Percentiles rank a stretch among this genome's conserved stretches.
phyloP scores from a whole-genome alignment of 2,888 invertebrate species.

The Mesopsocus fuscifrons region DNA sequence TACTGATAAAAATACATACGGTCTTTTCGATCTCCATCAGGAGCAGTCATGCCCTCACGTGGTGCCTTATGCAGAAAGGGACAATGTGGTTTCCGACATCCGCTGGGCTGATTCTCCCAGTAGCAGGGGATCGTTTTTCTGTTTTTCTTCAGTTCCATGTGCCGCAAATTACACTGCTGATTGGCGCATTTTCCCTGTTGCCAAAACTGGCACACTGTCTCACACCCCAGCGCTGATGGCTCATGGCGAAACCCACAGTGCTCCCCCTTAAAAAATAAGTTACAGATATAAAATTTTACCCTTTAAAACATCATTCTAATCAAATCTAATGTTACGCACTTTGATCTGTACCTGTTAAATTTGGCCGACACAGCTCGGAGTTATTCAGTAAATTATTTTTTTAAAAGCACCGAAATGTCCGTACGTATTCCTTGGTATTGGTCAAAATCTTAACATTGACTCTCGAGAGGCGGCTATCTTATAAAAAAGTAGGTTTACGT shows the following conservation, averaged over 20 bases:
- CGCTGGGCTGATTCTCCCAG: slow-evolving; percentile 71
- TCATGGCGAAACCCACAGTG: slow-evolving; percentile 70
- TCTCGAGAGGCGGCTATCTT: no score
- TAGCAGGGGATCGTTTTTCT: slow-evolving; percentile 67
- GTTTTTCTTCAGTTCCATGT: slow-evolving; percentile 75
- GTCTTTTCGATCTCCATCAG: slow-evolving; percentile 16
- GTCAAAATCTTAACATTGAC: no score
- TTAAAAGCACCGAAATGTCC: no score
- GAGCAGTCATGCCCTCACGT: slow-evolving; percentile 16
- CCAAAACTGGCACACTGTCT: slow-evolving; percentile 66
- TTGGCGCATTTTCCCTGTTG: slow-evolving; percentile 62
- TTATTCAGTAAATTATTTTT: no score
- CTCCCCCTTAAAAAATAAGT: slow-evolving; percentile 39
- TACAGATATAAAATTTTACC: slow-evolving; percentile 9
- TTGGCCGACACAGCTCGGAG: no score
- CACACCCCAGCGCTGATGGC: slow-evolving; percentile 61
- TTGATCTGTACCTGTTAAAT: background rate
- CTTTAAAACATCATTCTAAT: slow-evolving; percentile 4
- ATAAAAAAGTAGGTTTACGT: no score
- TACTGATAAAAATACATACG: no score
- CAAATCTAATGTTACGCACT: slow-evolving; percentile 8
- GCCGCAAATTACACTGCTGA: slow-evolving; percentile 59
- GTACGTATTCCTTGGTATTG: no score
- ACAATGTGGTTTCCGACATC: slow-evolving; percentile 71
- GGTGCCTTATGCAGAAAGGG: slow-evolving; percentile 47